phyloP scores from a whole-genome alignment of 37 sponge, comb jelly and placozoan genomes.

The Corticium candelabrum region DNA sequence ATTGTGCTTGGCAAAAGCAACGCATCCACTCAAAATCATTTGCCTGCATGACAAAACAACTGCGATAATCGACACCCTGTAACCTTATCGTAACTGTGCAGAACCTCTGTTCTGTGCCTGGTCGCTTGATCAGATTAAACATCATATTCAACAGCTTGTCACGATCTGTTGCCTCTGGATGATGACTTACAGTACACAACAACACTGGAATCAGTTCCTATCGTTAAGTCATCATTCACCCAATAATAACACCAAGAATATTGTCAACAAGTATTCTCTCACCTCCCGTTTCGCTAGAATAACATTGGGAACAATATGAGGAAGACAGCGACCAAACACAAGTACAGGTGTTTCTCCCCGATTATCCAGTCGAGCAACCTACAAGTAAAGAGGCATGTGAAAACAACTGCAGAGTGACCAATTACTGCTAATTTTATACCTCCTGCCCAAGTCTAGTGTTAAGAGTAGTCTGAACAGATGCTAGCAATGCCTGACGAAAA shows the following conservation, averaged over 20 bases:
- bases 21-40: constrained; percentile 74
- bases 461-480: constrained; percentile 19
- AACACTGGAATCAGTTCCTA: constrained; percentile 82
- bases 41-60: constrained; percentile 25
- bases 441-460: constrained; percentile 47
- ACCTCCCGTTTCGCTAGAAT: constrained; percentile 75
- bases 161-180: constrained; percentile 48
- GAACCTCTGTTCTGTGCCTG: constrained; percentile 57
- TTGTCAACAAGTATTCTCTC: background rate
- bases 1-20: constrained; percentile 66
- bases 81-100: background rate
- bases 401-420: too few relatives aligned
- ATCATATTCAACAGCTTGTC: constrained; percentile 62
- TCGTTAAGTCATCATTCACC: background rate
- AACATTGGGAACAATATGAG: constrained; percentile 60
- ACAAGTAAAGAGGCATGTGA: too few relatives aligned
- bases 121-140: constrained; percentile 80
- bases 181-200: constrained; percentile 45
- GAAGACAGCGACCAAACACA: constrained; percentile 51
- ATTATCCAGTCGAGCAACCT: constrained; percentile 44
- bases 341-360: constrained; percentile 30
- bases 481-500: constrained; percentile 53
- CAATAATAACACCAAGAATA: constrained; percentile 2
- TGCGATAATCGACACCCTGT: background rate
- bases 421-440: too few relatives aligned